Base-by-base conservation (phyloP, 2,888 invertebrate species). In the Drosophila paramelanica region DNA sequence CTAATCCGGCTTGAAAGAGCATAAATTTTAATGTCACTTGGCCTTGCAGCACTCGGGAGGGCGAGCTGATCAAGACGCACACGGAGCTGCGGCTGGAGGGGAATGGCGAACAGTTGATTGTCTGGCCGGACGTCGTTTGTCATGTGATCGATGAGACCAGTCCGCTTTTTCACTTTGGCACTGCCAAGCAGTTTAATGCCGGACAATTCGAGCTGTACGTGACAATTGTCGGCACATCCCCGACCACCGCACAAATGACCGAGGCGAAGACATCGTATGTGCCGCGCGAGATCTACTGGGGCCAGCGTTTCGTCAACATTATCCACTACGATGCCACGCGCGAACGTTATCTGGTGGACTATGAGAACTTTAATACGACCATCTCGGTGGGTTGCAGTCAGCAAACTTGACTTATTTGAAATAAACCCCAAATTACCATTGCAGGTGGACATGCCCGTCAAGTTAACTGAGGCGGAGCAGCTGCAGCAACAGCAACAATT, bases 81-180 rank as follows among this genome's bases (percentile, higher is more conserved):
- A 94, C 95, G 78, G 94, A 95, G 79, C 92, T 97, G 50, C 93
- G 94, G 73, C 90, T 96, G 70, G 94, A 94, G 89, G 94, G 95
- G 67, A 94, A 94, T 52, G 94, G 95, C 0, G 84, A 90, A 67
- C 95, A 96, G 38, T 90, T 94, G 39, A 96, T 97, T 84, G 94
- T 97, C 45, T 98, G 98, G 98, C 98, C 98, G 0, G 95, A 97
- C 85, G 96, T 96, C 1, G 94, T 98, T 10, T 96, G 96, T 11
- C 98, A 98, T 91, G 94, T 94, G 65, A 98, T 98, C 73, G 95
- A 97, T 87, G 93, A 93, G 10, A 91, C 92, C 25, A 97, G 97
- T 86, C 98, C 98, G 0, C 94, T 98, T 49, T 96, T 94, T 91
- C 95, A 95, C 80, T 94, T 97, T 84, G 95, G 95, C 0, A 96